Base-by-base conservation (phyloP, 92 coral and sea anemone species). In the Scolanthus callimorphus region DNA sequence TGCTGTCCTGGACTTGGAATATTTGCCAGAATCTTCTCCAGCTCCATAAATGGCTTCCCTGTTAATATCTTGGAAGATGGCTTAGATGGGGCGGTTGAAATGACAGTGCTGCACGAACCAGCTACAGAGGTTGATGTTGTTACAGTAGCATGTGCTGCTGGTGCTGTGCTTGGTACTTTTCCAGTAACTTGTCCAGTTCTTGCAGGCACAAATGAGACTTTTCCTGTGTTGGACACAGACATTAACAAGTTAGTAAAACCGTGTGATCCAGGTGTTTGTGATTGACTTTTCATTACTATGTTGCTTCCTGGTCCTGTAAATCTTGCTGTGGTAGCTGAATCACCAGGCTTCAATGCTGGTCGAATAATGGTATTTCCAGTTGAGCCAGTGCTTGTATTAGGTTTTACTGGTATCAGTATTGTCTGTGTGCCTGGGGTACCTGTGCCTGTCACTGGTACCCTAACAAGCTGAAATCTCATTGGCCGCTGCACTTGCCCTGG, bases 11-110 rank as follows among this genome's bases (percentile, higher is more conserved):
- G 51, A 26, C 29, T 49, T 20, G 73, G 73, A 49, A 66, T 66
- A 29, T 66, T 66, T 3, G 73, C 73, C 38, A 66, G 62, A 13
- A 66, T 54, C 44, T 66, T 39, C 27, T 66, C 73, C 31, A 66
- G 51, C 41, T 55, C 62, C 21, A 62, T 37, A 20, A 66, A 30
- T 11, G 73, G 39, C 27, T 62, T 39, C 28, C 47, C 47, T n/a
- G n/a, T n/a, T n/a, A n/a, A n/a, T n/a, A n/a, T n/a, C n/a, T n/a
- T n/a, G n/a, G n/a, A n/a, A 27, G 69, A 48, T 1, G 21, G 29
- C 39, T 27, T 46, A 46, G 55, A 43, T 25, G 11, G 20, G n/a
- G n/a, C n/a, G n/a, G n/a, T n/a, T n/a, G n/a, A n/a, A n/a, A n/a
- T n/a, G n/a, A n/a, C n/a, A n/a, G n/a, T n/a, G n/a, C n/a, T n/a